These are phyloP conservation scores for Pseudopodoces humilis DNA, from an alignment of 2,113 vertebrate genomes.

Conservation along the genomic window DNA sequence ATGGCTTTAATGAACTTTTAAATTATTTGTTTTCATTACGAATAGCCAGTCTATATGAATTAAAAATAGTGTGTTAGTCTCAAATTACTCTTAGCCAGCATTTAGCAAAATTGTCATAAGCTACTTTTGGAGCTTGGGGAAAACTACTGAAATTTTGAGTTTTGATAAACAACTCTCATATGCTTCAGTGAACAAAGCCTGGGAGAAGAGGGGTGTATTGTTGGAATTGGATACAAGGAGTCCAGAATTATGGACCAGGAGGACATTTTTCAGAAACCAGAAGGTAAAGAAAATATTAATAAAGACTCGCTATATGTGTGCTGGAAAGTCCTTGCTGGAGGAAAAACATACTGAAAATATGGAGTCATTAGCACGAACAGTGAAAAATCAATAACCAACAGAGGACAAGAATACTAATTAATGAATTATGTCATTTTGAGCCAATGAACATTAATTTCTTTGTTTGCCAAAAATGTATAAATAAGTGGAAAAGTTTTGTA, in stretches of 20 bases:
- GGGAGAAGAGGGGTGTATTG: background rate
- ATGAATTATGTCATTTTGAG: background rate
- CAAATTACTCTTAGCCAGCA: background rate
- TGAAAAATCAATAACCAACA: background rate
- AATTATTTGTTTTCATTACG: background rate
- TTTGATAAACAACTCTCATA: background rate
- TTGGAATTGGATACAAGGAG: background rate
- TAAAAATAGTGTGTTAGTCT: background rate
- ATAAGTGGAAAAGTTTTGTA: background rate
- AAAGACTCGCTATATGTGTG: accelerated
- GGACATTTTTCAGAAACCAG: background rate
- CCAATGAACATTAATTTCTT: background rate
- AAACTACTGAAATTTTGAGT: background rate
- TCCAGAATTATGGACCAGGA: background rate
- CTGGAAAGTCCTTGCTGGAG: background rate
- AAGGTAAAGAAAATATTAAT: background rate
- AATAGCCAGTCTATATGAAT: background rate
- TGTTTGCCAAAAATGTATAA: background rate
- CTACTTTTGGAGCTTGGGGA: background rate
- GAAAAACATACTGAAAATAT: background rate
- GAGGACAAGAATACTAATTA: background rate
- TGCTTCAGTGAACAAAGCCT: background rate
- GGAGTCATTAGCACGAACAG: background rate
- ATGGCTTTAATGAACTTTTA: background rate
- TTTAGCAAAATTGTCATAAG: background rate